Base-by-base conservation (phyloP, 2,888 invertebrate species). In the Dynastes hyllus region DNA sequence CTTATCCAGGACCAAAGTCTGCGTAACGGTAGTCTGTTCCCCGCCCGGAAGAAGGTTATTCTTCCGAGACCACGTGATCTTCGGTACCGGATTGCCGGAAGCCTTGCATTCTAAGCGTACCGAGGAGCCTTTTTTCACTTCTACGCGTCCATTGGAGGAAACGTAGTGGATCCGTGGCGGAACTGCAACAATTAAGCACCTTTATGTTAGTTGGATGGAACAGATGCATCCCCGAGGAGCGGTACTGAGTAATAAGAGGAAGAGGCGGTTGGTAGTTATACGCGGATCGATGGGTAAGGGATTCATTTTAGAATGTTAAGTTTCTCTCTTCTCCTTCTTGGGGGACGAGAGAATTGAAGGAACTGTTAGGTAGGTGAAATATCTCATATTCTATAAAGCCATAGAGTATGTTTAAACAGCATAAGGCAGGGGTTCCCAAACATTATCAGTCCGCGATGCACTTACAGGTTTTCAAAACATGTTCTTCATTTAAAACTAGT, bases 151-250 rank as follows among this genome's bases (percentile, higher is more conserved):
- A 84, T 92, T 92, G 79, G 92, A 91, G 80, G 92, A 91, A 82
- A 92, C 91, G 87, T 91, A 91, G 86, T 92, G 90, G 85, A 93
- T 93, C 85, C 91, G 90, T 82, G 93, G 93, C 82, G 93, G 93
- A 83, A 93, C 93, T 93, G 90, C 78, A 88, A 88, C 69, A 84
- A 83, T 83, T 80, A 70, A 78, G 67, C 16, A n/a, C 13, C 16
- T 53, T 53, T 55, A 51, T 32, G 77, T 75, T 77, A 78, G 66
- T 78, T 40, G 22, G 22, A 80, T 81, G 79, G 79, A 78, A 78
- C 8, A 11, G 11, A 45, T 45, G 45, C 8, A 80, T 55, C 69
- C 50, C 69, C 11, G 16, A n/a, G 69, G 73, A 55, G 2, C 1
- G 32, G 65, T 11, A 45, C 9, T 45, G 45, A 11, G 8, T 45